phyloP scores from a whole-genome alignment of 2,888 invertebrate species.

The Agrotis exclamationis region DNA sequence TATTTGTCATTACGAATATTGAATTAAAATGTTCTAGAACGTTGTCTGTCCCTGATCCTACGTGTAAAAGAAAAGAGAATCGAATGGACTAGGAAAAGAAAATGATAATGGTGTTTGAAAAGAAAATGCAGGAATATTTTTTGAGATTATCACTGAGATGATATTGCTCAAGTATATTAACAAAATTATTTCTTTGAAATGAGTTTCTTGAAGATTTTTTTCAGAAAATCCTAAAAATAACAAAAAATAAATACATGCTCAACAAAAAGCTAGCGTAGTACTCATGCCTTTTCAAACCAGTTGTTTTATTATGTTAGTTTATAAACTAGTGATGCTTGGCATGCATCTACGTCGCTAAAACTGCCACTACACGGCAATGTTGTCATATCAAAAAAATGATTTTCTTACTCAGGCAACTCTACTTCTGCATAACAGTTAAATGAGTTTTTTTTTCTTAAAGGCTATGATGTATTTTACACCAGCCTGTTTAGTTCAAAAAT shows the following conservation, averaged over 20 bases:
- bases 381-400: neutral
- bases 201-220: too few relatives aligned
- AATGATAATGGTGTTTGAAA: neutral
- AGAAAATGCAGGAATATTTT: neutral
- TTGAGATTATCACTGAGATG: too few relatives aligned
- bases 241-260: slow-evolving; percentile 71
- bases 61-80: slow-evolving; percentile 7
- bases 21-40: slow-evolving; percentile 3
- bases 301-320: slow-evolving; percentile 69
- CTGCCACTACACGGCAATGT: slow-evolving; percentile 67
- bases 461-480: too few relatives aligned
- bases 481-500: slow-evolving; percentile 7
- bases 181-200: too few relatives aligned
- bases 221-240: slow-evolving; percentile 12
- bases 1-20: slow-evolving; percentile 65
- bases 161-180: too few relatives aligned
- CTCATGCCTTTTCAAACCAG: slow-evolving; percentile 74
- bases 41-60: slow-evolving; percentile 32
- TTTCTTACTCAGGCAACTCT: slow-evolving; percentile 2
- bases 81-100: neutral
- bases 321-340: slow-evolving; percentile 72
- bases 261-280: slow-evolving; percentile 72
- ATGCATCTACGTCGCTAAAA: slow-evolving; percentile 73
- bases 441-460: neutral
- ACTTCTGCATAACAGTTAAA: neutral